Evolutionary conservation across 2,888 invertebrate species (phyloP), one percentile per base, ranked within the genome.

Genomic region (Drosophila subsilvestris): DNA sequence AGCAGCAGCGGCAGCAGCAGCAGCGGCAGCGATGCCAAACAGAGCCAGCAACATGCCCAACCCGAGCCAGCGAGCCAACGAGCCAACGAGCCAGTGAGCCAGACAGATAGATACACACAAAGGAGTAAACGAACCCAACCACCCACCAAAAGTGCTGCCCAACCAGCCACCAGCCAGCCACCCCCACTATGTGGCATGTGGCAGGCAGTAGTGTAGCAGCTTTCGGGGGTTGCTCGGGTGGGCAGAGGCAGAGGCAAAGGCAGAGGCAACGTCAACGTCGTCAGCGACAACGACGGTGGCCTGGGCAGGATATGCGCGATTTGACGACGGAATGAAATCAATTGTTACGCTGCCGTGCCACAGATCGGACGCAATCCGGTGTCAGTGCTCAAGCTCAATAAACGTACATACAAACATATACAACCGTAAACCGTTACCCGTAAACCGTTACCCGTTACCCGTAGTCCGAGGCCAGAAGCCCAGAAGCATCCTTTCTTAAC

Each of bases 271-370:
- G 32, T 32, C 32, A 32, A 12, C 32, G 32, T 12, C 63, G 75
- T 42, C 53, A 56, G 72, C 65, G 63, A 60, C 78, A 77, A 82
- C 83, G 87, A 86, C 84, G 80, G 76, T 86, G 82, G 86, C 75
- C 37, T 37, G 37, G 37, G 85, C 90, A 90, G 91, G 90, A 91
- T 91, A 90, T 90, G 90, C 88, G 90, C 90, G 90, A 90, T 90
- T 90, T 90, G 90, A 87, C 90, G 90, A 90, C 90, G 90, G 90
- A 90, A 90, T 90, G 90, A 90, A 90, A 90, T 92, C 92, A 92
- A 92, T 92, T 92, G 92, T 91, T 90, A 90, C 90, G 88, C 89
- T 91, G 88, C 91, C 91, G 91, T 90, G 91, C 89, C 90, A 90
- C 91, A 91, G 91, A 91, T 91, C 92, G 91, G 92, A 91, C 91